Evolutionary conservation across 1,140 invertebrate species (phyloP).

Genomic region (Latrodectus geometricus): DNA sequence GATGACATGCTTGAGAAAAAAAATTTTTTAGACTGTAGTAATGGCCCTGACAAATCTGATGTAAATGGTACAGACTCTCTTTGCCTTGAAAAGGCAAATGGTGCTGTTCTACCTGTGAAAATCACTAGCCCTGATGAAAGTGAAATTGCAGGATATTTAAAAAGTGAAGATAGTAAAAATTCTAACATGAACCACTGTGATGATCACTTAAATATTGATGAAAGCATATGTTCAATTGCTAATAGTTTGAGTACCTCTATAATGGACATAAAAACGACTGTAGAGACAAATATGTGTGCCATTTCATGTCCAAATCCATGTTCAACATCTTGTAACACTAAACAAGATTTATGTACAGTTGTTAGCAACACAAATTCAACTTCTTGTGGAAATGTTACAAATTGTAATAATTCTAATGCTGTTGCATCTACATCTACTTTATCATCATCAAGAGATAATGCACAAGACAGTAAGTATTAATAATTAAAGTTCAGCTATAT

Average conservation of each 20-base stretch:
- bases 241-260: slow-evolving; percentile 34
- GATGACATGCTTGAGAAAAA: slow-evolving; percentile 65
- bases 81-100: slow-evolving; percentile 53
- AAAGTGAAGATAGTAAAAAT: slow-evolving; percentile 49
- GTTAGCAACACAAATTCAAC: slow-evolving; percentile 4
- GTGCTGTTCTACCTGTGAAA: slow-evolving; percentile 11
- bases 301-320: slow-evolving; percentile 55
- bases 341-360: slow-evolving; percentile 8
- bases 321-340: slow-evolving; percentile 33
- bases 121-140: slow-evolving; percentile 23
- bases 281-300: slow-evolving; percentile 47
- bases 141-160: slow-evolving; percentile 50
- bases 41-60: slow-evolving; percentile 30
- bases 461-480: slow-evolving; percentile 45
- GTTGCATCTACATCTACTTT: slow-evolving; percentile 19
- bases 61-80: slow-evolving; percentile 47
- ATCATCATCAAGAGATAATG: slow-evolving; percentile 29
- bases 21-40: slow-evolving; percentile 52
- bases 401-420: slow-evolving; percentile 40
- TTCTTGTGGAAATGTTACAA: slow-evolving; percentile 23
- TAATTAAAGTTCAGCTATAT: too few relatives aligned
- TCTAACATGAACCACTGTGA: slow-evolving; percentile 55
- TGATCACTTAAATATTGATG: slow-evolving; percentile 56
- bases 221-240: slow-evolving; percentile 33
- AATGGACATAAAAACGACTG: slow-evolving; percentile 54